Evolutionary conservation across 2,797 vertebrate species (phyloP).

Genomic region (Typhlichthys eigenmanni): DNA sequence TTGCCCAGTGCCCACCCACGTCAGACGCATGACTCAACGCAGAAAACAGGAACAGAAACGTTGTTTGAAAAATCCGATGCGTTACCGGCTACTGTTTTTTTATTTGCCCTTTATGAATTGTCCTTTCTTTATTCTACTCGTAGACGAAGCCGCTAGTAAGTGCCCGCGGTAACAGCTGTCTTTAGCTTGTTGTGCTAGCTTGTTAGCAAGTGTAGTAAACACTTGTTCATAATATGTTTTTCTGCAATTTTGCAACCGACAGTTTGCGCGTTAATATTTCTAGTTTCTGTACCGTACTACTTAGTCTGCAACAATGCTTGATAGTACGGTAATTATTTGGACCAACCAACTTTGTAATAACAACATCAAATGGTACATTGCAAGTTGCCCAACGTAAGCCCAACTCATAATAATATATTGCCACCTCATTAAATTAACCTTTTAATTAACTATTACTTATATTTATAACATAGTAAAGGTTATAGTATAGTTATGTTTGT

Average conservation of each 20-base stretch:
- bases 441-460: background rate
- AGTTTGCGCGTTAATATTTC: background rate
- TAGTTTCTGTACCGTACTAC: background rate
- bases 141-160: background rate
- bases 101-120: too few species aligned
- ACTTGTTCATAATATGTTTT: background rate
- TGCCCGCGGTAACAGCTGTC: slow-evolving; percentile 47
- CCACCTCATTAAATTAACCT: too few species aligned
- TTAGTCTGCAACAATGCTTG: slow-evolving; percentile 1
- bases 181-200: slow-evolving; percentile 57
- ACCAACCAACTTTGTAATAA: background rate
- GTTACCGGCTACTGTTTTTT: too few species aligned
- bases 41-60: slow-evolving; percentile 30
- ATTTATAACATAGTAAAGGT: background rate
- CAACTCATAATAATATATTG: too few species aligned
- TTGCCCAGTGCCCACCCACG: background rate
- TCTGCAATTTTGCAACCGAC: slow-evolving; percentile 1
- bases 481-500: too few species aligned
- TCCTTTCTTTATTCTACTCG: too few species aligned
- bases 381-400: too few species aligned
- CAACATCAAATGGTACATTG: background rate
- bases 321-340: background rate
- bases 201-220: slow-evolving; percentile 23
- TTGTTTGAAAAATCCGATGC: too few species aligned
- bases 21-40: too few species aligned